Conservation (phyloP, 2,113 vertebrate species). For the Piaya cayana region DNA sequence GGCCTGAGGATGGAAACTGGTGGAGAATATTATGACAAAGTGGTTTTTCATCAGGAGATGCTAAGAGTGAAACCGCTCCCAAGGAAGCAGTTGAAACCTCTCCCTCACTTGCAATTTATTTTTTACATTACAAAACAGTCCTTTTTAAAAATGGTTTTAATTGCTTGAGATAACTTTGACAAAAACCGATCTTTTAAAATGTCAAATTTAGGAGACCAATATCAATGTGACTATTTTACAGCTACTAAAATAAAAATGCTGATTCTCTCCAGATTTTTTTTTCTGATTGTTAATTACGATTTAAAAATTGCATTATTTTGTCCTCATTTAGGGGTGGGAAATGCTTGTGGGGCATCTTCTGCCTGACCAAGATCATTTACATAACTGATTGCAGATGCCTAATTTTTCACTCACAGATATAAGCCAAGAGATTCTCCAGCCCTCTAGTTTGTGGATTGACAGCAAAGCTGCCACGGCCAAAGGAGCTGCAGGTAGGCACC, state of each 20-base stretch:
- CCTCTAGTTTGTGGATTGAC: not conserved
- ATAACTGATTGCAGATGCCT: not conserved
- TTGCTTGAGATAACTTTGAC: not conserved
- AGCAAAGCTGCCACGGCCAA: not conserved
- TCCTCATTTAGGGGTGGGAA: not conserved
- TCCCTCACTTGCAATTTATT: not conserved
- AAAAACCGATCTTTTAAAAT: slow-evolving; percentile 45
- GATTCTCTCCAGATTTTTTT: not conserved
- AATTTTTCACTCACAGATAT: not conserved
- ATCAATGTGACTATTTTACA: slow-evolving; percentile 17
- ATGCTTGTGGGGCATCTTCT: not conserved
- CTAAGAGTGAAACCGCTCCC: not conserved
- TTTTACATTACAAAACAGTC: not conserved
- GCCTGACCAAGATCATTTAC: not conserved
- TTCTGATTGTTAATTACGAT: not conserved
- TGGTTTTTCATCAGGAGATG: not conserved
- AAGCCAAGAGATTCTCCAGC: not conserved
- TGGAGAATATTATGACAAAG: slow-evolving; percentile 41
- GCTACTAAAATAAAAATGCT: slow-evolving; percentile 14
- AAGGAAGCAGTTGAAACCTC: not conserved
- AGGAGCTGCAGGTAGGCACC: not conserved
- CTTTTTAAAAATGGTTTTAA: not conserved
- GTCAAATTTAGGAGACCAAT: slow-evolving; percentile 18
- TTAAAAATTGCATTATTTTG: not conserved
- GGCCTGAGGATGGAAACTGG: slow-evolving; percentile 38